Conservation (phyloP, 2,888 invertebrate genomes). For the Drosophila testacea region DNA sequence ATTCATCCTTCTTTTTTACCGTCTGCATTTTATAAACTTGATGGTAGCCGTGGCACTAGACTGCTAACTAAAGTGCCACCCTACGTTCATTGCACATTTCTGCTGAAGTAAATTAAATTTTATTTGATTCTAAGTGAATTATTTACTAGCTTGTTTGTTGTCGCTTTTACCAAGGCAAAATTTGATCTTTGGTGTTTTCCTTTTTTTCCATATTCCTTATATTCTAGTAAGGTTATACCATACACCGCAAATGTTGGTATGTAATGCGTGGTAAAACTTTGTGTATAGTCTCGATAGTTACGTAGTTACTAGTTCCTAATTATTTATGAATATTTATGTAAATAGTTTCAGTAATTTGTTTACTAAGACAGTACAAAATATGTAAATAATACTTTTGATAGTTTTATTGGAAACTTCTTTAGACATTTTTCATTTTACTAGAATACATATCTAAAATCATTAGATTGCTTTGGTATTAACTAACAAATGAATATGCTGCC, state of each 20-base stretch:
- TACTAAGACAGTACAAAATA: neutral
- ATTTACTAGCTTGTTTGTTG: constrained; percentile 58
- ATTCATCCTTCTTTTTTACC: constrained; percentile 18
- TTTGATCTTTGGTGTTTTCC: constrained; percentile 11
- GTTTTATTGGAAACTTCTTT: no score
- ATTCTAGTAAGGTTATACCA: neutral
- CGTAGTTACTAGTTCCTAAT: neutral
- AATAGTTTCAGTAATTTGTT: neutral
- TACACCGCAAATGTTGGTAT: neutral
- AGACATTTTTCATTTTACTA: no score
- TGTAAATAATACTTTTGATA: no score
- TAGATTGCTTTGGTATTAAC: no score
- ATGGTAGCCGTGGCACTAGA: constrained; percentile 9
- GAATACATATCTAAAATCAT: no score
- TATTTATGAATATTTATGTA: neutral
- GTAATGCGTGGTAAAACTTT: neutral
- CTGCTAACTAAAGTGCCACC: constrained; percentile 38
- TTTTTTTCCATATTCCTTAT: neutral
- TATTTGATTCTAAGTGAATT: constrained; percentile 77
- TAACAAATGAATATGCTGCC: no score
- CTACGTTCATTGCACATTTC: constrained; percentile 52
- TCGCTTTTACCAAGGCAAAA: constrained; percentile 28
- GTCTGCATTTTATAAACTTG: constrained; percentile 45
- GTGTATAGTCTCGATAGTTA: neutral
- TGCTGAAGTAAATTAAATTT: constrained; percentile 70